A percentile compares a stretch with the other conserved stretches of the same genome.
Conservation (phyloP, 2,797 vertebrate genomes). For the Pseudochaenichthys georgianus region DNA sequence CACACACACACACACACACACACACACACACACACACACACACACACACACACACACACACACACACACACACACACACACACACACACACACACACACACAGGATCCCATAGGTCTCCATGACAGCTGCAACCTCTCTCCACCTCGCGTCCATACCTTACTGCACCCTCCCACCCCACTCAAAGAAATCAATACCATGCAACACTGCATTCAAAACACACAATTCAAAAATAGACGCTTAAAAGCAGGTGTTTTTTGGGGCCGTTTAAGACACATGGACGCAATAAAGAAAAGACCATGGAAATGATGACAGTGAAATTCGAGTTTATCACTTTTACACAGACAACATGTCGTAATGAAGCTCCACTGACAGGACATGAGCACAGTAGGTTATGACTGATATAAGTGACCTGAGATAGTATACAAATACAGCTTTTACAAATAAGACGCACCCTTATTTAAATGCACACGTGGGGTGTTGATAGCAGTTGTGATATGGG, state of each 20-base stretch:
- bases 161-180: slow-evolving; percentile 1
- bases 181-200: slow-evolving; percentile 53
- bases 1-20: too few species aligned
- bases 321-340: slow-evolving; percentile 27
- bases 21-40: too few species aligned
- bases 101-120: slow-evolving; percentile 43
- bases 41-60: too few species aligned
- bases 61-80: too few species aligned
- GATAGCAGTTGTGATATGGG: too few species aligned
- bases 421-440: slow-evolving; percentile 20
- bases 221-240: neutral
- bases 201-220: slow-evolving; percentile 40
- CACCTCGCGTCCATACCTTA: slow-evolving; percentile 11
- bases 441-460: neutral
- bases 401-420: slow-evolving; percentile 62
- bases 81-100: slow-evolving; percentile 39
- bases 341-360: slow-evolving; percentile 44
- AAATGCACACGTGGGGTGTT: neutral
- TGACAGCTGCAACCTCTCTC: slow-evolving; percentile 62
- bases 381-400: slow-evolving; percentile 49
- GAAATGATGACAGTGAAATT: slow-evolving; percentile 33
- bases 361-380: slow-evolving; percentile 59
- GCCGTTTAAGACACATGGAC: neutral
- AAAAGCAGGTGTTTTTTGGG: slow-evolving; percentile 23
- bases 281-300: neutral